Evolutionary conservation across 2,888 invertebrate genomes (phyloP).

Genomic region (Protodeltote pygarga): DNA sequence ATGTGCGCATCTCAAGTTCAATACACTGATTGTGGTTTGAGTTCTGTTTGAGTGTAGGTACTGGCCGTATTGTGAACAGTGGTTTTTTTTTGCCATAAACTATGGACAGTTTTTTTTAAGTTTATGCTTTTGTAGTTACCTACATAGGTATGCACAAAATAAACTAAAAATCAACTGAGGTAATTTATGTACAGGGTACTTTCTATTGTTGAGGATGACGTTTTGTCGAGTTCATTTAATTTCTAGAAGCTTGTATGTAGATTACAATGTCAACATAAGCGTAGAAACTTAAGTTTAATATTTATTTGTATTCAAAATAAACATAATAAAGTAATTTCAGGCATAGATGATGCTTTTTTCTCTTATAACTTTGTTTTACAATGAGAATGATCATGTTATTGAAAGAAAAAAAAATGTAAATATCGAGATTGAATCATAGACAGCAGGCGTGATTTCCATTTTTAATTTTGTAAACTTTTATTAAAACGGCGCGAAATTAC

Average conservation of each 20-base stretch:
- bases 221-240: slow-evolving; percentile 26
- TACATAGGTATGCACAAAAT: too few relatives aligned
- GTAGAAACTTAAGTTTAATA: slow-evolving; percentile 14
- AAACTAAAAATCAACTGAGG: too few relatives aligned
- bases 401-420: slow-evolving; percentile 2
- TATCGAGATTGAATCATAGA: too few relatives aligned
- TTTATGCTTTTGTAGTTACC: slow-evolving; percentile 1
- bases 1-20: slow-evolving; percentile 63
- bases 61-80: slow-evolving; percentile 10
- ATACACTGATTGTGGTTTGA: slow-evolving; percentile 54
- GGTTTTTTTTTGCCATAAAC: slow-evolving; percentile 21
- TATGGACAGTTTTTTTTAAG: not conserved
- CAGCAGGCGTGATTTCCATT: too few relatives aligned
- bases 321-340: slow-evolving; percentile 29
- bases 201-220: too few relatives aligned
- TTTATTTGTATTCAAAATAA: too few relatives aligned
- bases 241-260: slow-evolving; percentile 8
- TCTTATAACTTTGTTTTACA: slow-evolving; percentile 3
- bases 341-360: not conserved
- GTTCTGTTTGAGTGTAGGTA: slow-evolving; percentile 29
- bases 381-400: not conserved
- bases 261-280: slow-evolving; percentile 35
- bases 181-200: too few relatives aligned
- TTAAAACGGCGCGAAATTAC: slow-evolving; percentile 16
- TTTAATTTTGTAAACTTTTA: too few relatives aligned